A percentile compares a stretch with the other conserved stretches of the same genome.
phyloP scores from a whole-genome alignment of 2,113 vertebrate genomes.

The Phoenicopterus ruber region DNA sequence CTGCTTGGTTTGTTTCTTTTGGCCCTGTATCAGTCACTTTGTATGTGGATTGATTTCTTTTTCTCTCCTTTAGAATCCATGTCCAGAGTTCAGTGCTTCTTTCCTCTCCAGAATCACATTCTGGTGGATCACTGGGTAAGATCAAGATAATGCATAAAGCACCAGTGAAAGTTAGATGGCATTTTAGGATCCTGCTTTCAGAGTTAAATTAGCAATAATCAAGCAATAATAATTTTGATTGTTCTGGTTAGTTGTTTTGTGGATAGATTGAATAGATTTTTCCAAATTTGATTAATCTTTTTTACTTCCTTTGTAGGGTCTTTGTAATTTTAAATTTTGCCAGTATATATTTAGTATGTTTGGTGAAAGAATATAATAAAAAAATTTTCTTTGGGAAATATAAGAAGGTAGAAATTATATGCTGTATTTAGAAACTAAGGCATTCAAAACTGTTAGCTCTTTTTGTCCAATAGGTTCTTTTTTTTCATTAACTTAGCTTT shows the following conservation, averaged over 20 bases:
- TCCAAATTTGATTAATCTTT: neutral
- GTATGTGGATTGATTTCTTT: neutral
- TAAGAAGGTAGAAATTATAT: neutral
- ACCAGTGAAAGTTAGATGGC: neutral
- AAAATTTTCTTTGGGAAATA: neutral
- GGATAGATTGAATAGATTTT: neutral
- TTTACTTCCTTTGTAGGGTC: neutral
- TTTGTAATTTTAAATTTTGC: neutral
- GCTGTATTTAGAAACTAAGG: neutral
- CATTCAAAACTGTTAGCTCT: neutral
- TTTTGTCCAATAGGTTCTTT: neutral
- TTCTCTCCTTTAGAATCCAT: slow-evolving; percentile 81
- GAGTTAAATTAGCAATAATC: neutral
- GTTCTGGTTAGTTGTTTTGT: neutral
- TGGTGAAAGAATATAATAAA: neutral
- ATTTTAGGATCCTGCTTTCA: neutral
- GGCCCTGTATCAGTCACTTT: neutral
- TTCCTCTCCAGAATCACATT: slow-evolving; percentile 94
- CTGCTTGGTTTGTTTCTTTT: neutral
- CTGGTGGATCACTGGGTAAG: slow-evolving; percentile 97
- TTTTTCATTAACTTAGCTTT: neutral
- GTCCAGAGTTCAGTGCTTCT: slow-evolving; percentile 86
- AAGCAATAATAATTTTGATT: neutral
- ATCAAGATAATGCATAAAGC: neutral
- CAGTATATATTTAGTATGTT: neutral